Evolutionary conservation across 2,113 vertebrate species (phyloP).

Genomic region (Podilymbus podiceps): DNA sequence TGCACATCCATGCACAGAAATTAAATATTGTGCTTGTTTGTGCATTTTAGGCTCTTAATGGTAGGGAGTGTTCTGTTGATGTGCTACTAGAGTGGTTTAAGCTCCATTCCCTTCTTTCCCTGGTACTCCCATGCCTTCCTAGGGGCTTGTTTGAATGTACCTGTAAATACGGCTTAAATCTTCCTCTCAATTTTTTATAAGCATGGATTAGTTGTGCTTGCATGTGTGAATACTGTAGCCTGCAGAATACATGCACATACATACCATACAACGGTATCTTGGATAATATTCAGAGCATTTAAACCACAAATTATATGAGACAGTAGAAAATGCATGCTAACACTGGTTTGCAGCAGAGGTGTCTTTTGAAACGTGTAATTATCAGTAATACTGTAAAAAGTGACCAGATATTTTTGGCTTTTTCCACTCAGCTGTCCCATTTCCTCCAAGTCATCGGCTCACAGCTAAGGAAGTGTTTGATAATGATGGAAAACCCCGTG

Average conservation of each 20-base stretch:
- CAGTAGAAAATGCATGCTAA: not conserved
- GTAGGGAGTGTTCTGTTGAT: not conserved
- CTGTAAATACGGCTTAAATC: not conserved
- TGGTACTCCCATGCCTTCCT: not conserved
- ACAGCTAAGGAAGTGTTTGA: conserved; percentile 98
- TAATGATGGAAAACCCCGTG: conserved; percentile 94
- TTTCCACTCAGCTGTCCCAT: conserved; percentile 87
- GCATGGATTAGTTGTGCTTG: not conserved
- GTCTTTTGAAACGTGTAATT: not conserved
- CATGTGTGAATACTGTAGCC: not conserved
- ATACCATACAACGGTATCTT: not conserved
- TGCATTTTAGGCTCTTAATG: not conserved
- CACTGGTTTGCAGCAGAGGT: not conserved
- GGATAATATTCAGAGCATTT: not conserved
- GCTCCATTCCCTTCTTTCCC: not conserved
- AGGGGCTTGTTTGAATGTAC: not conserved
- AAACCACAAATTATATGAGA: not conserved
- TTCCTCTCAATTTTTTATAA: not conserved
- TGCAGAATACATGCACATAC: not conserved
- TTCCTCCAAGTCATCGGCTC: conserved; percentile 96
- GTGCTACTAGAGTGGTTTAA: not conserved
- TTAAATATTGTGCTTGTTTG: not conserved
- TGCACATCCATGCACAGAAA: not conserved
- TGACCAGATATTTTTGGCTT: not conserved
- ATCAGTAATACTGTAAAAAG: not conserved